Conservation (phyloP, 2,888 invertebrate species). For the Eristalinus sepulchralis region DNA sequence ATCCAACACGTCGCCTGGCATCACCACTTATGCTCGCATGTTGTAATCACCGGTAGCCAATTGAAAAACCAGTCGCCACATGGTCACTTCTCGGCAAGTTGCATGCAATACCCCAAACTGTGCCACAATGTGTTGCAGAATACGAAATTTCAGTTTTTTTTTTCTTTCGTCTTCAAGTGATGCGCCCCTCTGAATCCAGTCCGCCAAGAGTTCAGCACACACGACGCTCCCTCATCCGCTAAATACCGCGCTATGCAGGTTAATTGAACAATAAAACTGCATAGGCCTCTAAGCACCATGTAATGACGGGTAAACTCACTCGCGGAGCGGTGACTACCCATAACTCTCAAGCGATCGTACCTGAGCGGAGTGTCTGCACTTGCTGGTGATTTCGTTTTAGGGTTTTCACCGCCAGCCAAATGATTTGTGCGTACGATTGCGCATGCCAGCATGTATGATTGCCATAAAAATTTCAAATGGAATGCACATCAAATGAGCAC, state of each 20-base stretch:
- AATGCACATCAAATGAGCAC: constrained; percentile 61
- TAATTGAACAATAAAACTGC: constrained; percentile 68
- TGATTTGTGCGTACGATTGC: constrained; percentile 18
- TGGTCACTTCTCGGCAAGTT: background rate
- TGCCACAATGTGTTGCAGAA: background rate
- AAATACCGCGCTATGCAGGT: constrained; percentile 64
- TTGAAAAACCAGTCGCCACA: constrained; percentile 6
- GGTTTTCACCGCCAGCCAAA: constrained; percentile 50
- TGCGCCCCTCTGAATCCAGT: background rate
- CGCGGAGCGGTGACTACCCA: background rate
- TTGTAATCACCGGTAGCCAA: background rate
- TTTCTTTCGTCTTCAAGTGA: background rate
- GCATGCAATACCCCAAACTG: background rate
- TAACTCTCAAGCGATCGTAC: background rate
- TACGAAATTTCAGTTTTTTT: background rate
- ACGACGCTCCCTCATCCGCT: constrained; percentile 18
- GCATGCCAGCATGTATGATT: constrained; percentile 47
- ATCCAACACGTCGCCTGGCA: background rate
- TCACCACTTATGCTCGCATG: background rate
- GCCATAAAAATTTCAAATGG: constrained; percentile 60
- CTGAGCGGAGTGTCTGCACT: constrained; percentile 23
- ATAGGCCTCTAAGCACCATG: constrained; percentile 26
- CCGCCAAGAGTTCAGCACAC: background rate
- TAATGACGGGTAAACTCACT: constrained; percentile 42
- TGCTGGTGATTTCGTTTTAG: constrained; percentile 61